Evolutionary conservation across 2,797 vertebrate genomes (phyloP), one percentile per base, ranked within the genome.

Genomic region (Hypotaenidia okinawae): DNA sequence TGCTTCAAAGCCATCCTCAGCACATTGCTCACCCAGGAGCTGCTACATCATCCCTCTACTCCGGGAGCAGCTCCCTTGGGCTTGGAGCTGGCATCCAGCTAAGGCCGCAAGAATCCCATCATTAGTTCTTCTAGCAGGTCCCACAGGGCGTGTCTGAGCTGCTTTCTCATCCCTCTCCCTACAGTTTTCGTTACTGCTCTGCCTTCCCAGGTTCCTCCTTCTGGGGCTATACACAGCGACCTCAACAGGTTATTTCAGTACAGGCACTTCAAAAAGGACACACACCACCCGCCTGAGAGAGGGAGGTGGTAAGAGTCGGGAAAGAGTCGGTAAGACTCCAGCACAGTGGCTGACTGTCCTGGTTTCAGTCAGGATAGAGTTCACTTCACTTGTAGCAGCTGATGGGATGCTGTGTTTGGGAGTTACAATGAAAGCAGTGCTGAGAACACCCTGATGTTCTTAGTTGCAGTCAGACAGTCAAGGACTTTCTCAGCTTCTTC

Each of bases 61-160:
- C 2, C 0, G 18, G 28, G 15, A 37, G 28, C 1, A 0, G 39
- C 27, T 19, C 73, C 17, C 47, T n/a, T 1, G 1, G 37, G 57
- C 57, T 70, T 33, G 25, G 13, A 39, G 7, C 64, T 43, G 13
- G 49, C 1, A 2, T 22, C 55, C 1, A 1, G 17, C 23, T 18
- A 37, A 15, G 49, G 64, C 10, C 33, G 35, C 8, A 6, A 13
- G 24, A 32, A 16, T 58, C 43, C 59, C 79, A 66, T 25, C 47
- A 5, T 37, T 11, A 66, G 8, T 10, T 59, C 62, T 74, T 64
- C 57, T 49, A 10, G 32, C 66, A 62, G 75, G 41, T 82, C 37
- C 70, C 59, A 33, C 9, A 85, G 14, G 19, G 4, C 15, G 8
- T 3, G 2, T 16, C 72, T 54, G 33, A 37, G 24, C 10, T 22